These are phyloP conservation scores for Tragelaphus strepsiceros DNA, from an alignment of 2,113 vertebrate species.

Conservation along the genomic window DNA sequence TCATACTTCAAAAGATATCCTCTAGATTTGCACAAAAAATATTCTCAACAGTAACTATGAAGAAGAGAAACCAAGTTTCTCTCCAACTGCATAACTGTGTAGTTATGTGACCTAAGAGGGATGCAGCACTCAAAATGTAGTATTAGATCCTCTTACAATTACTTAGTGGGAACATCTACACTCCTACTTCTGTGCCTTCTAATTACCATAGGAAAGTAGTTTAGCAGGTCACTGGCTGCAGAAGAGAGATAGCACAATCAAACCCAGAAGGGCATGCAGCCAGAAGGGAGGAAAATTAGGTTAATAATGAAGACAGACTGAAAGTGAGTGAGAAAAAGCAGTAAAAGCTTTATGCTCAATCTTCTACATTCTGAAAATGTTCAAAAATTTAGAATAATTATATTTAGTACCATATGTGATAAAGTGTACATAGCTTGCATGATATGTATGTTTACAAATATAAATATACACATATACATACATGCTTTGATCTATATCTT, in stretches of 20 bases:
- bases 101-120: not conserved
- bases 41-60: not conserved
- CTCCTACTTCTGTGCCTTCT: not conserved
- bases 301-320: slow-evolving; percentile 29
- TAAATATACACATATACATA: too few species aligned
- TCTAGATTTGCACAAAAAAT: not conserved
- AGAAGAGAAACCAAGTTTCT: not conserved
- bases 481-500: not conserved
- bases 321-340: not conserved
- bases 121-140: not conserved
- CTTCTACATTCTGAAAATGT: not conserved
- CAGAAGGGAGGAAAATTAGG: not conserved
- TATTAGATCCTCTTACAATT: not conserved
- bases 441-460: not conserved
- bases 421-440: slow-evolving; percentile 27
- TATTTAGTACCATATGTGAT: not conserved
- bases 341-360: not conserved
- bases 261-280: slow-evolving; percentile 6
- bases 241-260: not conserved
- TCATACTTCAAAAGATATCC: not conserved
- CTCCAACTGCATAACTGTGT: not conserved
- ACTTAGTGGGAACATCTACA: not conserved
- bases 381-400: not conserved
- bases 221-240: slow-evolving; percentile 18
- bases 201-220: not conserved